Percentiles rank a stretch among this genome's conserved stretches.
These are phyloP conservation scores for Nasonia longicornis DNA, from an alignment of 1,140 invertebrate species.

Conservation along the genomic window DNA sequence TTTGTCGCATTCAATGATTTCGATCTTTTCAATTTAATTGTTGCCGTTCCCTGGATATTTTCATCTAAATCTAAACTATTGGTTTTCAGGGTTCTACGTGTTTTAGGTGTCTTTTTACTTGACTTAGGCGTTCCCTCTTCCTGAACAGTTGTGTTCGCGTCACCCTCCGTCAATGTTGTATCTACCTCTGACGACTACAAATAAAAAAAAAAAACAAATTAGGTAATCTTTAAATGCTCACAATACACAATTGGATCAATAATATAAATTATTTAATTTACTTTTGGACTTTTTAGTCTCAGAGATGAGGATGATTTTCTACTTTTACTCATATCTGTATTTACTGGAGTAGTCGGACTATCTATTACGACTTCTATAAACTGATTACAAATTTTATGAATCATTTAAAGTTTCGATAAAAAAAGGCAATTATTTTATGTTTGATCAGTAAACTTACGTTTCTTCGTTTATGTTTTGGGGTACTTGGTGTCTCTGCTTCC, in stretches of 20 bases:
- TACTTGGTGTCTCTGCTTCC: neutral
- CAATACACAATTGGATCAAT: neutral
- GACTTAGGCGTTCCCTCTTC: neutral
- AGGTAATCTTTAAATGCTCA: too few relatives aligned
- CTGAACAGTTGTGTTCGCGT: neutral
- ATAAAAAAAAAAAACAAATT: constrained; percentile 9
- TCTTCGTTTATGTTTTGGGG: neutral
- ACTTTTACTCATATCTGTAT: neutral
- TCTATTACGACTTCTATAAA: neutral
- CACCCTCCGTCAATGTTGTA: constrained; percentile 6
- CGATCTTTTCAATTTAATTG: neutral
- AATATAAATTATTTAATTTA: neutral
- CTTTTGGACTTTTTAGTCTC: neutral
- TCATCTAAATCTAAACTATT: neutral
- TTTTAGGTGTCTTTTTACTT: constrained; percentile 9
- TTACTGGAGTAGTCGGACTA: neutral
- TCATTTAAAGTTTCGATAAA: neutral
- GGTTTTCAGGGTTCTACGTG: neutral
- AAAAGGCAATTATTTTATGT: neutral
- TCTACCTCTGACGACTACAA: neutral
- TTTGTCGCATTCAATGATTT: neutral
- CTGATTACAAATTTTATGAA: neutral
- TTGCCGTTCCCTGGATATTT: neutral
- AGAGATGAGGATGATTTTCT: constrained; percentile 15
- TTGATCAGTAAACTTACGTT: neutral